phyloP scores from a whole-genome alignment of 2,797 vertebrate genomes.

The Sparus aurata region DNA sequence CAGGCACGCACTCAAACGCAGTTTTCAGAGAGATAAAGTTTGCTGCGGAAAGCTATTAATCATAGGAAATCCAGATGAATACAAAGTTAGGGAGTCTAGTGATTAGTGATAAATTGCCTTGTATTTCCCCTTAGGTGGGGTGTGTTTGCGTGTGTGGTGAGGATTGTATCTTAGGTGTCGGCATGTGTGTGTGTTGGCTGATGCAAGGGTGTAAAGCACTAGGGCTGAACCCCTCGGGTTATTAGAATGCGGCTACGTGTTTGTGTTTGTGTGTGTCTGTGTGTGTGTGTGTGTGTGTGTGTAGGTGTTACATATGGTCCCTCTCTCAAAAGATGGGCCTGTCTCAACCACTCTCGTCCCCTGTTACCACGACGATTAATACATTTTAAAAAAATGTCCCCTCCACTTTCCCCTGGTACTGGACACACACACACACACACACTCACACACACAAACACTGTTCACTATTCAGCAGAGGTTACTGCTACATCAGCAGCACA shows the following conservation, averaged over 20 bases:
- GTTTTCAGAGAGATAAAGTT: conserved; percentile 73
- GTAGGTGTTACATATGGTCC: conserved; percentile 65
- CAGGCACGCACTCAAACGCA: conserved; percentile 38
- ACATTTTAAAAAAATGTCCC: conserved; percentile 88
- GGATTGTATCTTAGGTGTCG: no score
- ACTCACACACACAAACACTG: conserved; percentile 65
- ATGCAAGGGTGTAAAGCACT: conserved; percentile 66
- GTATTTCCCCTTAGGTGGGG: conserved; percentile 77
- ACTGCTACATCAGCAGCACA: conserved; percentile 87
- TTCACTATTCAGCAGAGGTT: conserved; percentile 83
- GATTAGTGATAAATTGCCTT: conserved; percentile 83
- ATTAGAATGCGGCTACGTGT: conserved; percentile 74
- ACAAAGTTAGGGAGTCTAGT: conserved; percentile 79
- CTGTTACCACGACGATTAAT: conserved; percentile 85
- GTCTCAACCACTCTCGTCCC: conserved; percentile 78
- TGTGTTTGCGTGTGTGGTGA: conserved; percentile 53
- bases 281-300: conserved; percentile 19
- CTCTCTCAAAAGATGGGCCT: conserved; percentile 75
- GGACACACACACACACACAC: conserved; percentile 49
- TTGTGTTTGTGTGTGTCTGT: conserved; percentile 29
- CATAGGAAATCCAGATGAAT: conserved; percentile 80
- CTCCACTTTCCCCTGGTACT: conserved; percentile 80
- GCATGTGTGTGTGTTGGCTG: conserved; percentile 40
- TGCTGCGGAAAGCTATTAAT: conserved; percentile 81
- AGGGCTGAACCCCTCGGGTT: conserved; percentile 66